These are phyloP conservation scores for Rostratula benghalensis DNA, from an alignment of 2,113 vertebrate species.

Conservation along the genomic window DNA sequence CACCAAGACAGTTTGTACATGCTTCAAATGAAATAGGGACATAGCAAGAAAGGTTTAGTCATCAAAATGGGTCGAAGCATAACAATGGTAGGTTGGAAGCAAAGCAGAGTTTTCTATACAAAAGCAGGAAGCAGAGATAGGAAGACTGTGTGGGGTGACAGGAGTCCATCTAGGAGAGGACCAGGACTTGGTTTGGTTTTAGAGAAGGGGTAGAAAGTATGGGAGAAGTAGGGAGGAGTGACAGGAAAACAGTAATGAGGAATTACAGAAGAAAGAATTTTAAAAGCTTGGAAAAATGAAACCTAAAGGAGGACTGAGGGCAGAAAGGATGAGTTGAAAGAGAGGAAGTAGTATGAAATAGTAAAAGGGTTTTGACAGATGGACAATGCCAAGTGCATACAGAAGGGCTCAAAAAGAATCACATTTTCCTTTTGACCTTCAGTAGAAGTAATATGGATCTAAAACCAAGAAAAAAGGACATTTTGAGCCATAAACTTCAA, in stretches of 20 bases:
- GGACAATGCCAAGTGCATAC: background rate
- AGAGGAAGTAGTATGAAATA: background rate
- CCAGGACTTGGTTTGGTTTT: background rate
- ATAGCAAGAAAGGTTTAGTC: background rate
- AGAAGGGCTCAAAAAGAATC: background rate
- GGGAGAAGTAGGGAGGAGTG: background rate
- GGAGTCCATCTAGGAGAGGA: background rate
- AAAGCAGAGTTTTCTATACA: background rate
- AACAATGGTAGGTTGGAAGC: background rate
- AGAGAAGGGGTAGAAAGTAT: background rate
- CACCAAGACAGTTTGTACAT: background rate
- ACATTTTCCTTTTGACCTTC: slow-evolving; percentile 39
- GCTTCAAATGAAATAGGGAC: background rate
- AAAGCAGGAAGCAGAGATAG: background rate
- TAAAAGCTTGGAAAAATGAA: background rate
- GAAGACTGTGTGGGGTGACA: background rate
- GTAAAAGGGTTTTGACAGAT: background rate
- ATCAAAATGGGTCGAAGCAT: background rate
- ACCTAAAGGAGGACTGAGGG: background rate
- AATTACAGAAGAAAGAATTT: background rate
- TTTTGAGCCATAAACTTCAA: slow-evolving; percentile 37
- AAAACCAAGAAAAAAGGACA: slow-evolving; percentile 61
- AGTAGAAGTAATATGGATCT: background rate
- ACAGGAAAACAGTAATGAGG: background rate
- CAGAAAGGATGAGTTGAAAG: background rate